These are phyloP conservation scores for Triplophysa dalaica DNA, from an alignment of 2,113 vertebrate species.

Conservation along the genomic window DNA sequence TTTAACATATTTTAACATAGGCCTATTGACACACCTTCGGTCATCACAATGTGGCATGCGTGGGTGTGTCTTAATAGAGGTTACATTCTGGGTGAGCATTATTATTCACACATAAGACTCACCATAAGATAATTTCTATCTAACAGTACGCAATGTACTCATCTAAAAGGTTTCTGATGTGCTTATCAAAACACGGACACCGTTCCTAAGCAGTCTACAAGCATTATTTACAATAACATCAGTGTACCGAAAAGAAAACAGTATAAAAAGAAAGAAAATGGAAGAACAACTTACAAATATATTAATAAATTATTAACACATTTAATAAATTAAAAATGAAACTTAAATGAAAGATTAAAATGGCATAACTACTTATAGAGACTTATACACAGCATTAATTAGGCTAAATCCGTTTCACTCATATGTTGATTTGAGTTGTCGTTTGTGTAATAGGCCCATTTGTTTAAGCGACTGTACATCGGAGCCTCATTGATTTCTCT, in stretches of 20 bases:
- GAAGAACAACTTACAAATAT: neutral
- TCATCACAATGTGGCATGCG: neutral
- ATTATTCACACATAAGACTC: neutral
- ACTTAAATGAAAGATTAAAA: neutral
- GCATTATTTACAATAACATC: neutral
- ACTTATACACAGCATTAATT: neutral
- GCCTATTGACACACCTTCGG: neutral
- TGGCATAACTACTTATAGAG: neutral
- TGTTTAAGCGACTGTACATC: conserved; percentile 88
- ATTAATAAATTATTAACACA: neutral
- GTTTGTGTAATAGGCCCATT: conserved; percentile 81
- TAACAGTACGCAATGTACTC: neutral
- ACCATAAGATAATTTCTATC: neutral
- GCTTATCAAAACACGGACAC: neutral
- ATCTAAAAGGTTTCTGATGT: neutral
- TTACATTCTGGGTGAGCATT: conserved; percentile 2
- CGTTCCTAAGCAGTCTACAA: neutral
- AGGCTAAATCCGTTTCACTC: neutral
- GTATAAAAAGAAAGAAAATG: neutral
- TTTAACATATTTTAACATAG: neutral
- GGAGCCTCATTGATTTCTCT: conserved; percentile 86
- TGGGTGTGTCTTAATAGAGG: neutral
- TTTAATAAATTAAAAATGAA: neutral
- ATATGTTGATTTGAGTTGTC: conserved; percentile 67
- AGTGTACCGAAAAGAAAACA: neutral